A percentile compares a stretch with the other conserved stretches of the same genome.
phyloP scores from a whole-genome alignment of 2,797 vertebrate species.

The Pygocentrus nattereri region DNA sequence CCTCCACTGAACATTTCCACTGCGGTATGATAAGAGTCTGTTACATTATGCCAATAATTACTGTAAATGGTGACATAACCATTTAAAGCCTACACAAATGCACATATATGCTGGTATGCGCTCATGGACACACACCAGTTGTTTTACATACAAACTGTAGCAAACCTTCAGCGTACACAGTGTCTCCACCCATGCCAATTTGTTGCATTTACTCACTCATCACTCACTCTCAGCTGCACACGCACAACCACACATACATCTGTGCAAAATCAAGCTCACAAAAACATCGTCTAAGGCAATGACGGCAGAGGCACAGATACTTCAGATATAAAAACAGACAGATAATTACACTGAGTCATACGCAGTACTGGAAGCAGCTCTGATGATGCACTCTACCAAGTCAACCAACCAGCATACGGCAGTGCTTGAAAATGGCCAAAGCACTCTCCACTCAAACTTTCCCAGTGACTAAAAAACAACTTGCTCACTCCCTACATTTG shows the following conservation, averaged over 20 bases:
- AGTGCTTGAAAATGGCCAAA: constrained; percentile 46
- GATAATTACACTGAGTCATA: constrained; percentile 68
- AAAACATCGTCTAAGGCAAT: constrained; percentile 50
- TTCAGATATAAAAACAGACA: constrained; percentile 61
- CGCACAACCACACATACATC: not conserved
- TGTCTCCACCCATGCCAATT: constrained; percentile 34
- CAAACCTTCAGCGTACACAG: constrained; percentile 21
- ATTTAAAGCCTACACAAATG: constrained; percentile 31
- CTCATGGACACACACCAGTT: not conserved
- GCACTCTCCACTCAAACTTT: constrained; percentile 57
- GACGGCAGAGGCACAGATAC: constrained; percentile 57
- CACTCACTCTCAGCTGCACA: constrained; percentile 1
- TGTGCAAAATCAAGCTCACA: constrained; percentile 33
- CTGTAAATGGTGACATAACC: constrained; percentile 48
- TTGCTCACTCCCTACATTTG: constrained; percentile 52
- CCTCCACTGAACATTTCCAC: constrained; percentile 37
- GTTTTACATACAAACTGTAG: constrained; percentile 26
- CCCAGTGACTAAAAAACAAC: constrained; percentile 50
- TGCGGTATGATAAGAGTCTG: constrained; percentile 43
- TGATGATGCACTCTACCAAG: constrained; percentile 59
- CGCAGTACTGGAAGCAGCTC: constrained; percentile 48
- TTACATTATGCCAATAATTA: constrained; percentile 43
- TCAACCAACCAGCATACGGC: constrained; percentile 48
- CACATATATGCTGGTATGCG: not conserved
- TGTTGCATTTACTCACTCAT: constrained; percentile 28